Percentiles rank a stretch among this genome's conserved stretches.
Evolutionary conservation across 2,797 vertebrate species (phyloP).

Genomic region (Hapalemur alaotrensis): DNA sequence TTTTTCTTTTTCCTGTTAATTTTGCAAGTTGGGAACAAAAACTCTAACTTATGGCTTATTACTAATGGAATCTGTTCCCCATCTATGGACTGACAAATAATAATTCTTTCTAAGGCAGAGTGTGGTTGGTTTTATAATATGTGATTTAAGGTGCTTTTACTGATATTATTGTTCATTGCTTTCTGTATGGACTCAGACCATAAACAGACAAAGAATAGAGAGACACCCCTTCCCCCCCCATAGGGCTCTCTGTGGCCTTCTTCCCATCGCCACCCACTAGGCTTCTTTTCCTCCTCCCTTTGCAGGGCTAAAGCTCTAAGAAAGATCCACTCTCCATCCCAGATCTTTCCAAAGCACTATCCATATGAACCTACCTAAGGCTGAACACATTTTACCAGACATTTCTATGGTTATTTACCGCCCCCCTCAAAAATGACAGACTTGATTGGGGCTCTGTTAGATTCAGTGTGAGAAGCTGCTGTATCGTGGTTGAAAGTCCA

Average conservation of each 20-base stretch:
- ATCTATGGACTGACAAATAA: background rate
- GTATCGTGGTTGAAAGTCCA: background rate
- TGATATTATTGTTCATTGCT: background rate
- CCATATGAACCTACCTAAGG: background rate
- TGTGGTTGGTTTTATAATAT: background rate
- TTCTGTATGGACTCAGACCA: background rate
- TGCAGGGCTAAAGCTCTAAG: background rate
- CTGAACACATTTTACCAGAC: background rate
- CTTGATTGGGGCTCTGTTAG: background rate
- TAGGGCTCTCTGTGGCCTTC: background rate
- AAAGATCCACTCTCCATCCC: background rate
- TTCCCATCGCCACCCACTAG: accelerated
- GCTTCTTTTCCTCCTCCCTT: background rate
- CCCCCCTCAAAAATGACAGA: background rate
- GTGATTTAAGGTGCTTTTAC: background rate
- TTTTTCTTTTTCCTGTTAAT: background rate
- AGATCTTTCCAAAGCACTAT: background rate
- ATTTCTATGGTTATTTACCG: background rate
- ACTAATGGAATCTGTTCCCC: slow-evolving; percentile 9
- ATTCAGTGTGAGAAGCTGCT: background rate
- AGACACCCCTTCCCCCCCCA: background rate
- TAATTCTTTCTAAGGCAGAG: background rate
- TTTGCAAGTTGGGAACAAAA: slow-evolving; percentile 46
- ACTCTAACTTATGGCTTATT: slow-evolving; percentile 51
- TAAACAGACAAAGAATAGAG: background rate